phyloP scores from a whole-genome alignment of 1,140 invertebrate genomes.

The Lordiphosa mommai region DNA sequence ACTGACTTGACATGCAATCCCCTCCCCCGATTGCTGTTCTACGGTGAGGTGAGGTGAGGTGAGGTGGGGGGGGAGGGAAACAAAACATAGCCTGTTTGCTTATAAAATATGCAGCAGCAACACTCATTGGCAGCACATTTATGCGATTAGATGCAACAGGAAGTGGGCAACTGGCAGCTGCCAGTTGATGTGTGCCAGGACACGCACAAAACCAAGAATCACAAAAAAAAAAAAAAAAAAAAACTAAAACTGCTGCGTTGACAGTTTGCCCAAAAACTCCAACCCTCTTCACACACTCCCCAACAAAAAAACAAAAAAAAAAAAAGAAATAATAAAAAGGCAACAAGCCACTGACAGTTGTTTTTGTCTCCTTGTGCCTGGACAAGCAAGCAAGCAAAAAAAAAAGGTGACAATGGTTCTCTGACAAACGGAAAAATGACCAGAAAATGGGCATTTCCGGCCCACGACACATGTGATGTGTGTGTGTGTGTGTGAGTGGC shows the following conservation, averaged over 20 bases:
- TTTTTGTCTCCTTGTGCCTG: slow-evolving; percentile 39
- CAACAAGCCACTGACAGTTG: slow-evolving; percentile 72
- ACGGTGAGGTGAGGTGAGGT: no score
- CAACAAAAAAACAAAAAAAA: no score
- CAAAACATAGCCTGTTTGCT: slow-evolving; percentile 43
- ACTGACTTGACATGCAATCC: slow-evolving; percentile 19
- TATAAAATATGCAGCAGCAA: slow-evolving; percentile 68
- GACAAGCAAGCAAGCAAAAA: slow-evolving; percentile 1
- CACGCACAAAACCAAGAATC: slow-evolving; percentile 33
- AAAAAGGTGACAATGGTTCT: slow-evolving; percentile 68
- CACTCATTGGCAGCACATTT: slow-evolving; percentile 72
- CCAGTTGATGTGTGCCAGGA: no score
- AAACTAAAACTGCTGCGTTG: slow-evolving; percentile 55
- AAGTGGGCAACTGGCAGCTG: slow-evolving; percentile 41
- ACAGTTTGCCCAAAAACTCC: slow-evolving; percentile 52
- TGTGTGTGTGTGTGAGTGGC: slow-evolving; percentile 1
- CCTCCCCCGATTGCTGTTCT: no score
- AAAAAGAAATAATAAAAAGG: slow-evolving; percentile 62
- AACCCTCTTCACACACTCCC: slow-evolving; percentile 29
- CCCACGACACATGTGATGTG: slow-evolving; percentile 14
- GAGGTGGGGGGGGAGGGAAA: background rate
- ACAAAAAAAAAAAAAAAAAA: slow-evolving; percentile 1
- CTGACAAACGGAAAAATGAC: slow-evolving; percentile 48
- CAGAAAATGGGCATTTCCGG: slow-evolving; percentile 62
- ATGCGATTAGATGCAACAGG: slow-evolving; percentile 75